Percentiles rank a stretch among this genome's conserved stretches.
Conservation (phyloP, 2,888 invertebrate species). For the Odontocolon sp. region DNA sequence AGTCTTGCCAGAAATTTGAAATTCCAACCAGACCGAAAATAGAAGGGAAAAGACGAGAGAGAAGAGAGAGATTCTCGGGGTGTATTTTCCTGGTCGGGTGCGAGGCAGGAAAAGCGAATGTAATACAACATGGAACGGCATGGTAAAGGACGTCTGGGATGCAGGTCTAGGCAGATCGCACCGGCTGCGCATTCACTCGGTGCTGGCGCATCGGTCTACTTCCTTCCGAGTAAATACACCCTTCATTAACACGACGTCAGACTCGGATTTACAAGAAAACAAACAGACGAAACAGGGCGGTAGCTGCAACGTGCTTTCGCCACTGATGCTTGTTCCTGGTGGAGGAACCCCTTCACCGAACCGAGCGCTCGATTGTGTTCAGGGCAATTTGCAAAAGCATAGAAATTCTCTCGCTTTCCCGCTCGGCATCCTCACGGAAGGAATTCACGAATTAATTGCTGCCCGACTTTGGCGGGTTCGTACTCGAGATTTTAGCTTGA, state of each 20-base stretch:
- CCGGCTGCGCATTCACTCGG: slow-evolving; percentile 22
- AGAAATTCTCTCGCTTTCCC: slow-evolving; percentile 55
- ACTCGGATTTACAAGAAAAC: slow-evolving; percentile 68
- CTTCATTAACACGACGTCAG: slow-evolving; percentile 74
- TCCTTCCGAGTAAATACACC: slow-evolving; percentile 72
- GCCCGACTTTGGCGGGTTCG: slow-evolving; percentile 34
- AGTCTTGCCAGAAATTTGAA: too few relatives aligned
- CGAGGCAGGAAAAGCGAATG: neutral
- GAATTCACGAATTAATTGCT: slow-evolving; percentile 55
- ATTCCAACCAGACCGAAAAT: too few relatives aligned
- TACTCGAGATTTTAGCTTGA: slow-evolving; percentile 13
- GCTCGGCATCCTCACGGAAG: slow-evolving; percentile 28
- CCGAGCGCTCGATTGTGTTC: slow-evolving; percentile 50
- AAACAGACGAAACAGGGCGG: slow-evolving; percentile 62
- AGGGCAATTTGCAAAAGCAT: slow-evolving; percentile 50
- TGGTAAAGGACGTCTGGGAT: neutral
- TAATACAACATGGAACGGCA: neutral
- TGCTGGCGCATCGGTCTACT: slow-evolving; percentile 65
- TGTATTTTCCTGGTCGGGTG: too few relatives aligned
- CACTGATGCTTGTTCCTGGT: slow-evolving; percentile 29
- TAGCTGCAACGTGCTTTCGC: slow-evolving; percentile 34
- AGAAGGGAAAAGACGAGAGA: too few relatives aligned
- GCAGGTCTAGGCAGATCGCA: slow-evolving; percentile 3
- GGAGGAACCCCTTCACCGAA: slow-evolving; percentile 1
- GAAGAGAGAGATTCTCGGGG: too few relatives aligned